Conservation (phyloP, 2,888 invertebrate species). For the Amphipoea oculea region DNA sequence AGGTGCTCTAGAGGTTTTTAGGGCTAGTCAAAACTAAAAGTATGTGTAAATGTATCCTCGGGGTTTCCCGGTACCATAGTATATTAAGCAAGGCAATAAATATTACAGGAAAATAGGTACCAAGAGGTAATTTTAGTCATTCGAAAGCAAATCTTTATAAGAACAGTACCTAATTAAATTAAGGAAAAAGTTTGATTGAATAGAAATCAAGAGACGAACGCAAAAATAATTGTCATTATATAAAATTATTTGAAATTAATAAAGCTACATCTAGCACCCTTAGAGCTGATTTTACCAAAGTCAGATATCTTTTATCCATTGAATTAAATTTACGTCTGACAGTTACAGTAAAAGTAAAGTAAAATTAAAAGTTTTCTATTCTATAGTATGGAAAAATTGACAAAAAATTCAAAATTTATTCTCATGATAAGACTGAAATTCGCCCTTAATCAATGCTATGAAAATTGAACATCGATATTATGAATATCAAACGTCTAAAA, state of each 20-base stretch:
- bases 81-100: not conserved
- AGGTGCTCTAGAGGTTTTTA: not conserved
- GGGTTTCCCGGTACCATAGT: not conserved
- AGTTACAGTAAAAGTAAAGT: no score
- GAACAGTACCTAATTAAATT: not conserved
- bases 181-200: not conserved
- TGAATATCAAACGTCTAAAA: not conserved
- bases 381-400: no score
- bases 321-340: no score
- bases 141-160: not conserved
- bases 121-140: not conserved
- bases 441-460: not conserved
- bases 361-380: no score
- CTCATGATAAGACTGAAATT: no score
- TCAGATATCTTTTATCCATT: no score
- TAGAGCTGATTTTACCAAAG: no score
- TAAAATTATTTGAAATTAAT: no score
- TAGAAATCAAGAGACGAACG: not conserved
- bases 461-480: not conserved
- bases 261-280: not conserved
- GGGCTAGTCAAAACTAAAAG: not conserved
- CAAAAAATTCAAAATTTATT: no score
- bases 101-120: not conserved
- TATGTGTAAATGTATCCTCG: not conserved
- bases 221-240: not conserved